Base-by-base conservation (phyloP, 2,113 vertebrate genomes). In the Cochlearius cochlearius region DNA sequence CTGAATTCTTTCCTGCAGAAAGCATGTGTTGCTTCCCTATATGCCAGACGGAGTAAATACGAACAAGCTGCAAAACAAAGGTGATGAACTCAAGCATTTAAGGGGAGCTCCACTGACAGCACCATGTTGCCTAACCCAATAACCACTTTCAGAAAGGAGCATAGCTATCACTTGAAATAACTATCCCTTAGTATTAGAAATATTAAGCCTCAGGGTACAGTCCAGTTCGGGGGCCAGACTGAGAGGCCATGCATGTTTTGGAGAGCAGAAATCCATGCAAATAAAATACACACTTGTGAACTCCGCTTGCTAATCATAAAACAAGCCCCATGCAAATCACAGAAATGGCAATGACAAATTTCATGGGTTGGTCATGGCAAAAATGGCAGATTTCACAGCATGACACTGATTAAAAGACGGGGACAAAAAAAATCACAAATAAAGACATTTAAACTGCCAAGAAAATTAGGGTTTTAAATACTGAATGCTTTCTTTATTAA, bases 351-450 rank as follows among this genome's bases (percentile, higher is more conserved):
- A 97, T 86, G 81, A 97, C 83, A 95, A 93, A 98, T 98, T 98
- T 97, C 95, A 98, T 97, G 97, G 91, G 45, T 96, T 91, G 45
- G 97, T 97, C 97, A 97, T 96, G 95, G 97, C 85, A 97, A 97
- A 97, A 96, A 96, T 77, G 88, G 62, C 74, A 97, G 94, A 97
- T 98, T 98, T 98, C 97, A 98, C 97, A 98, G 97, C 87, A 81
- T 86, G 93, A 93, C 77, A 94, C 76, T 94, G 85, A 88, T 92
- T 97, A 97, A 97, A 97, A 90, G 90, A 96, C 75, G 96, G 56
- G 74, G 56, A 88, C 79, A 91, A 43, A 92, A 92, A 91, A 95
- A 83, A 86, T 88, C 77, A 91, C 89, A 97, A 98, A 97, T 95
- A 97, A 94, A 97, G 97, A 94, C 92, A 94, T 94, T 87, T 93